phyloP scores from a whole-genome alignment of 2,888 invertebrate species.

The Scaptomyza reducta region DNA sequence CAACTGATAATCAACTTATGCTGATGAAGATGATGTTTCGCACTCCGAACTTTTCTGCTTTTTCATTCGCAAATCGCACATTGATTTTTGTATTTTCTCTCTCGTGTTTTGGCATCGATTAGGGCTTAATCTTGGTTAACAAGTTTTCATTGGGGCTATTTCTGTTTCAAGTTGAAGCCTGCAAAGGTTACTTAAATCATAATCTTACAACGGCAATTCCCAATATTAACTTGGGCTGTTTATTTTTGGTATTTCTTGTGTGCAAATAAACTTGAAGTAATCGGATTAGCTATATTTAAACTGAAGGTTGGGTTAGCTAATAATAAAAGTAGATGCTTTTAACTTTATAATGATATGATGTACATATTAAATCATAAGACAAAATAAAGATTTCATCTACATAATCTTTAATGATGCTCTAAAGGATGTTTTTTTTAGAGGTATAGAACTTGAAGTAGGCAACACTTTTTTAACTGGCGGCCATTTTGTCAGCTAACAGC shows the following conservation, averaged over 20 bases:
- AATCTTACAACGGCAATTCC: background rate
- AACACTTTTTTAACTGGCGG: no score
- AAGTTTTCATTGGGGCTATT: background rate
- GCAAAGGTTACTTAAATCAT: background rate
- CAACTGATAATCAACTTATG: conserved; percentile 41
- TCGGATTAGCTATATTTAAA: background rate
- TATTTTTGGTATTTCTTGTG: background rate
- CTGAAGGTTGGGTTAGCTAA: background rate
- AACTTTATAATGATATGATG: no score
- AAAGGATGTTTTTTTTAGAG: no score
- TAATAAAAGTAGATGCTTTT: no score
- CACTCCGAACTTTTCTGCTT: conserved; percentile 12
- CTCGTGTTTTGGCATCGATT: conserved; percentile 32
- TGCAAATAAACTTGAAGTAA: background rate
- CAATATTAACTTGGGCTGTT: background rate
- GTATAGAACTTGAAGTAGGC: no score
- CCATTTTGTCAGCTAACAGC: no score
- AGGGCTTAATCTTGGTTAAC: conserved; percentile 9
- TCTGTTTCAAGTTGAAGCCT: background rate
- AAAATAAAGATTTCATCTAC: no score
- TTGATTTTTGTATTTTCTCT: background rate
- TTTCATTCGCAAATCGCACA: conserved; percentile 6
- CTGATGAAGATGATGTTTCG: conserved; percentile 15
- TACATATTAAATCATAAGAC: no score
- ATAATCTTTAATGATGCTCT: no score